Percentiles rank a stretch among this genome's conserved stretches.
Evolutionary conservation across 2,797 vertebrate species (phyloP).

Genomic region (Sebastes baramenuke): DNA sequence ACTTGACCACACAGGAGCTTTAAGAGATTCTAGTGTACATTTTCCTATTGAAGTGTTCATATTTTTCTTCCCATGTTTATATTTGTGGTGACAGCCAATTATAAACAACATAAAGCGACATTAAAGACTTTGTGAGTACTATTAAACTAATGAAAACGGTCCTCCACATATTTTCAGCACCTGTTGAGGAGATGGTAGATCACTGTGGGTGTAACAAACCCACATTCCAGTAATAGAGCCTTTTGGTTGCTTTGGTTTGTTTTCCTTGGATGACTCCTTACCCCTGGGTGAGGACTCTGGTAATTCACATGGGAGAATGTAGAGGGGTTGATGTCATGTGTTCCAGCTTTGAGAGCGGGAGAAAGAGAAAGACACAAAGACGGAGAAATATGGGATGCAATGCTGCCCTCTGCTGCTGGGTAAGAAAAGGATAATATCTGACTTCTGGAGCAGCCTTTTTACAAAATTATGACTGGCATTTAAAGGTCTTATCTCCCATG

Average conservation of each 20-base stretch:
- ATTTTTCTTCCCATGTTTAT: not conserved
- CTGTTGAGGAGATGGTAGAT: conserved; percentile 67
- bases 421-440: not conserved
- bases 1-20: not conserved
- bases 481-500: not conserved
- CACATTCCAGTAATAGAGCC: conserved; percentile 76
- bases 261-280: conserved; percentile 77
- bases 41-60: not conserved
- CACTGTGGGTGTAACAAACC: conserved; percentile 70
- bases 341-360: conserved; percentile 44
- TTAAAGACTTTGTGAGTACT: not conserved
- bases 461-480: not conserved
- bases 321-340: conserved; percentile 65
- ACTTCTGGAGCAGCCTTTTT: not conserved
- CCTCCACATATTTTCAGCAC: conserved; percentile 67
- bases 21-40: not conserved
- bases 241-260: conserved; percentile 74
- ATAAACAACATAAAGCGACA: not conserved
- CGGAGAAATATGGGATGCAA: conserved; percentile 44
- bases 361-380: conserved; percentile 4
- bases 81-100: conserved; percentile 1
- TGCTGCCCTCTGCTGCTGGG: conserved; percentile 75
- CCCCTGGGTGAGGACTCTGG: conserved; percentile 72
- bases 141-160: conserved; percentile 39
- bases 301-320: conserved; percentile 71